phyloP scores from a whole-genome alignment of 2,113 vertebrate genomes.

The Pongo pygmaeus region DNA sequence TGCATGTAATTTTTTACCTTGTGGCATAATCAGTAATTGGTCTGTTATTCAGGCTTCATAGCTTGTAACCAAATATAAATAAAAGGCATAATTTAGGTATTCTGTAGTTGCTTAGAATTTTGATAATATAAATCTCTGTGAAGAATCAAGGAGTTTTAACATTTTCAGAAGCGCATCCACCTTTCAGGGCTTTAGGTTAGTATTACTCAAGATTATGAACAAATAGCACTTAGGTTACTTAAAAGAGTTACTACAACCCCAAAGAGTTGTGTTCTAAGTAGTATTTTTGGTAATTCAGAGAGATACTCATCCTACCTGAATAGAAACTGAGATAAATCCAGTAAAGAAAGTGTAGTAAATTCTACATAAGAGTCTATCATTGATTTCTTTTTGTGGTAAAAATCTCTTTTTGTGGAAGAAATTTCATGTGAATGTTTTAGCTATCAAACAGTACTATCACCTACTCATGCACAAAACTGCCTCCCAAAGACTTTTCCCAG shows the following conservation, averaged over 20 bases:
- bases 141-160: not conserved
- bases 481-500: conserved; percentile 88
- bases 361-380: not conserved
- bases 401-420: conserved; percentile 41
- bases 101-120: not conserved
- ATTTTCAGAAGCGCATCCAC: not conserved
- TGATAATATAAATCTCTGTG: not conserved
- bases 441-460: conserved; percentile 57
- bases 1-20: not conserved
- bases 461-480: conserved; percentile 87
- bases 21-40: not conserved
- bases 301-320: not conserved
- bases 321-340: not conserved
- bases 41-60: not conserved
- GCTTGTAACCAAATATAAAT: conserved; percentile 37
- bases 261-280: not conserved
- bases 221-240: not conserved
- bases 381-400: conserved; percentile 25
- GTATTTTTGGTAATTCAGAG: not conserved
- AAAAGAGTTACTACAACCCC: not conserved
- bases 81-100: conserved; percentile 5
- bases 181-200: not conserved
- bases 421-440: conserved; percentile 72
- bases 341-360: conserved; percentile 5
- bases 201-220: not conserved